Percentiles rank a stretch among this genome's conserved stretches.
Conservation (phyloP, 2,113 vertebrate species). For the Grantiella picta region DNA sequence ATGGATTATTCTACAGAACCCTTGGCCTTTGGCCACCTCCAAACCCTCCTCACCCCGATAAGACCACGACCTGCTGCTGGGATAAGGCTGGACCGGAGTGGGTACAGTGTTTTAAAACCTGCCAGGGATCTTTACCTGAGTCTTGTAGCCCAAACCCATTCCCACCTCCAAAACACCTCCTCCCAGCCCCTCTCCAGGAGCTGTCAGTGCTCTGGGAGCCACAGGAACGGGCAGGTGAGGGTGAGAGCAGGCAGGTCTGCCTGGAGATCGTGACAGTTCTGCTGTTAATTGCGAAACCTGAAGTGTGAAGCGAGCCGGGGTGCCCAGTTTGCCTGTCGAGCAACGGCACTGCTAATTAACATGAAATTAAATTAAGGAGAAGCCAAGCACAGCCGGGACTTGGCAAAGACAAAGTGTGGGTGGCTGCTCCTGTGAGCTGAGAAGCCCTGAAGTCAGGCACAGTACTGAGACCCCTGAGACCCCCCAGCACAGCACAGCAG, state of each 20-base stretch:
- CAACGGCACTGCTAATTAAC: background rate
- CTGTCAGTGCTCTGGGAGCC: background rate
- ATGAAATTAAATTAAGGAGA: background rate
- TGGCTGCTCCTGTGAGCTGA: background rate
- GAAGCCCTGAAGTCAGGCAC: background rate
- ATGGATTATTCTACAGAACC: background rate
- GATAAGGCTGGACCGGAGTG: background rate
- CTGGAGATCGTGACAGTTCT: accelerated
- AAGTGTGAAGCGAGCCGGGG: background rate
- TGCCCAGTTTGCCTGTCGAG: background rate
- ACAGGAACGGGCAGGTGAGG: background rate
- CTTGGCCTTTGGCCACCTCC: background rate
- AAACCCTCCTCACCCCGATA: background rate
- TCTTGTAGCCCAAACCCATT: background rate
- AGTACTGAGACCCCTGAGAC: background rate
- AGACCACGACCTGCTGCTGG: background rate
- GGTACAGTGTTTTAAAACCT: background rate
- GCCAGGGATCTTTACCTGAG: background rate
- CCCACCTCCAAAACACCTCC: background rate
- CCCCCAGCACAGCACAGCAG: background rate
- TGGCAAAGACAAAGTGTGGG: background rate
- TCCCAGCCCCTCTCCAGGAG: background rate
- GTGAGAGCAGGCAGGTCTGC: background rate
- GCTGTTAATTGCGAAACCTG: background rate
- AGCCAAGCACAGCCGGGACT: background rate